phyloP scores from a whole-genome alignment of 2,888 invertebrate genomes.

The Priapulus caudatus region DNA sequence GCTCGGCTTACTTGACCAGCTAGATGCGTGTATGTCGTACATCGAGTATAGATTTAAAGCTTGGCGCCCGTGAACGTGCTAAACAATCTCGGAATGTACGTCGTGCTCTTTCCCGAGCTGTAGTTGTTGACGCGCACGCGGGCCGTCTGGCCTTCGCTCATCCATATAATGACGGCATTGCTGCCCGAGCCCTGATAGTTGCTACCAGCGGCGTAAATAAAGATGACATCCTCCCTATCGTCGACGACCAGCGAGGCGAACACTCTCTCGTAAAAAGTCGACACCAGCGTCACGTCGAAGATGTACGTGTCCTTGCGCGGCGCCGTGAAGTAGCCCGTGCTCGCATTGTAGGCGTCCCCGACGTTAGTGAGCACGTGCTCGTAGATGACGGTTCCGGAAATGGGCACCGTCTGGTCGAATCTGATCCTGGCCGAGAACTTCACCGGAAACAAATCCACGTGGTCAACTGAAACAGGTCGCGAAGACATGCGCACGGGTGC shows the following conservation, averaged over 20 bases:
- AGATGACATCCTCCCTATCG: neutral
- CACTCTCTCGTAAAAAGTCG: neutral
- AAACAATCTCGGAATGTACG: neutral
- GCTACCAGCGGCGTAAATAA: neutral
- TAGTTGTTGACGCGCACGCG: neutral
- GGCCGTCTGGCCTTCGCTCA: no score
- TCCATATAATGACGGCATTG: neutral
- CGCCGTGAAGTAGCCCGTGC: neutral
- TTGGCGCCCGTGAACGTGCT: neutral
- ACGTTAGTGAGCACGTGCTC: neutral
- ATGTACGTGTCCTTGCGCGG: neutral
- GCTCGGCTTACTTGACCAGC: no score
- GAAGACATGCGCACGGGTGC: no score
- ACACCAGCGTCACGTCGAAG: neutral
- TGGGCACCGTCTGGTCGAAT: neutral
- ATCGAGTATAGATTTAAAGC: no score
- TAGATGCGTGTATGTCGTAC: no score
- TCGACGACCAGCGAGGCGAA: neutral
- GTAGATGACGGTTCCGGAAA: neutral
- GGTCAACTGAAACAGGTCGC: no score
- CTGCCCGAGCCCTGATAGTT: neutral
- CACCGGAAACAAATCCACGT: no score
- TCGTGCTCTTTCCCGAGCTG: neutral
- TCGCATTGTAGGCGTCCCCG: neutral
- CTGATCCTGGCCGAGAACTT: neutral